Conservation (phyloP, 2,113 vertebrate genomes). For the Piprites chloris region DNA sequence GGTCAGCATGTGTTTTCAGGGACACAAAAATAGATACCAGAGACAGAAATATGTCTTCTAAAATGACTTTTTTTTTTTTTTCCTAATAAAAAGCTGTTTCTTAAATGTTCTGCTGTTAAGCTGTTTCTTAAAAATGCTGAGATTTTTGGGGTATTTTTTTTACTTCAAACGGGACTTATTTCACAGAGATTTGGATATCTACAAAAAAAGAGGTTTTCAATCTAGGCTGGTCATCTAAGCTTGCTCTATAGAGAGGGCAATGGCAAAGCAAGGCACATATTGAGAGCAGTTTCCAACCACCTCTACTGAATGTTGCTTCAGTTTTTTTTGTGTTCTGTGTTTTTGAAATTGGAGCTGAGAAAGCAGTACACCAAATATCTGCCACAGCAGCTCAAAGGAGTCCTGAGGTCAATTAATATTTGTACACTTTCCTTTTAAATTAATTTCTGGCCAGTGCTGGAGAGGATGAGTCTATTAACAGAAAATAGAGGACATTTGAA, state of each 20-base stretch:
- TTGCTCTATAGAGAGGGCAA: neutral
- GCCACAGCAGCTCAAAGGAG: neutral
- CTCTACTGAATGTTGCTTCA: neutral
- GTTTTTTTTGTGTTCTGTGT: neutral
- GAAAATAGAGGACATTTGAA: conserved; percentile 1
- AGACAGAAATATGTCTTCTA: neutral
- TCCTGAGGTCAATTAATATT: conserved; percentile 6
- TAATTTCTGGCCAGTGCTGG: neutral
- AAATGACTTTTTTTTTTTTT: neutral
- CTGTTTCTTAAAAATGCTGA: neutral
- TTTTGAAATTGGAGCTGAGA: neutral
- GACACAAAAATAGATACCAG: neutral
- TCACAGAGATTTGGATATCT: neutral
- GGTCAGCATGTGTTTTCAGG: neutral
- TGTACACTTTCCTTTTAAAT: neutral
- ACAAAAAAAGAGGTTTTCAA: neutral
- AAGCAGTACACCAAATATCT: neutral
- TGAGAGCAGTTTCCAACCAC: neutral
- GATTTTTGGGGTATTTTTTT: neutral
- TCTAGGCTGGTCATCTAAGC: neutral
- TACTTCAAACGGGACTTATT: neutral
- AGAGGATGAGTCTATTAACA: neutral
- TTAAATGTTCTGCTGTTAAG: too few species aligned
- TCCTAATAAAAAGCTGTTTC: neutral
- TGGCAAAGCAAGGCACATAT: neutral